These are phyloP conservation scores for Sphaeridia pumilis DNA, from an alignment of 2,888 invertebrate species.

Conservation along the genomic window DNA sequence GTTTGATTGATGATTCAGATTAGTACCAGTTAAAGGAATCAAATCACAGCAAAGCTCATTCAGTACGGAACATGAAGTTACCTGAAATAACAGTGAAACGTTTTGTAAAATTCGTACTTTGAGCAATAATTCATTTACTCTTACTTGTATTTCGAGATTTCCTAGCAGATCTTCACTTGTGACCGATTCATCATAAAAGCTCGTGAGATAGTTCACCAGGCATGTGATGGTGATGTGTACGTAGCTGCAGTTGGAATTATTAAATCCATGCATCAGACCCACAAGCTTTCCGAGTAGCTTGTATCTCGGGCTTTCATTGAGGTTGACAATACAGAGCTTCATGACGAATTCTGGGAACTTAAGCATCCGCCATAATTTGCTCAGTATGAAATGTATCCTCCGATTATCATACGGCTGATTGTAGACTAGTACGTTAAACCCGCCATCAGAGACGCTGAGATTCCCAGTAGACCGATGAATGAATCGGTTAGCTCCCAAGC, in stretches of 20 bases:
- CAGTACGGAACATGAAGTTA: constrained; percentile 9
- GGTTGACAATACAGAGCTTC: constrained; percentile 6
- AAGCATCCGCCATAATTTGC: constrained; percentile 8
- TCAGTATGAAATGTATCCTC: constrained; percentile 10
- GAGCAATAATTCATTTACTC: not conserved
- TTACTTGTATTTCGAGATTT: constrained; percentile 13
- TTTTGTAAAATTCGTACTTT: not conserved
- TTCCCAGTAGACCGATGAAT: constrained; percentile 14
- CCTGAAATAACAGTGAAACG: constrained; percentile 4
- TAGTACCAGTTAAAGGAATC: constrained; percentile 9
- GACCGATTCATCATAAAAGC: constrained; percentile 5
- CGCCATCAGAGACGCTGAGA: constrained; percentile 9
- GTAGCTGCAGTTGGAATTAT: constrained; percentile 9
- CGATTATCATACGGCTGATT: constrained; percentile 12
- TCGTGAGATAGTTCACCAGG: constrained; percentile 9
- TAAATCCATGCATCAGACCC: constrained; percentile 6
- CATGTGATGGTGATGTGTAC: constrained; percentile 9
- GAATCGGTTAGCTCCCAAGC: not conserved
- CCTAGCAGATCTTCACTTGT: constrained; percentile 8
- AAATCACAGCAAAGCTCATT: constrained; percentile 9
- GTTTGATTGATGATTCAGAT: constrained; percentile 11
- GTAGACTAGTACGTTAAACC: constrained; percentile 12
- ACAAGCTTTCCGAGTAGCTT: constrained; percentile 9
- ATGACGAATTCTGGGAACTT: constrained; percentile 12
- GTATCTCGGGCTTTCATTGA: constrained; percentile 9